Base-by-base conservation (phyloP, 2,113 vertebrate genomes). In the Cephalopterus ornatus region DNA sequence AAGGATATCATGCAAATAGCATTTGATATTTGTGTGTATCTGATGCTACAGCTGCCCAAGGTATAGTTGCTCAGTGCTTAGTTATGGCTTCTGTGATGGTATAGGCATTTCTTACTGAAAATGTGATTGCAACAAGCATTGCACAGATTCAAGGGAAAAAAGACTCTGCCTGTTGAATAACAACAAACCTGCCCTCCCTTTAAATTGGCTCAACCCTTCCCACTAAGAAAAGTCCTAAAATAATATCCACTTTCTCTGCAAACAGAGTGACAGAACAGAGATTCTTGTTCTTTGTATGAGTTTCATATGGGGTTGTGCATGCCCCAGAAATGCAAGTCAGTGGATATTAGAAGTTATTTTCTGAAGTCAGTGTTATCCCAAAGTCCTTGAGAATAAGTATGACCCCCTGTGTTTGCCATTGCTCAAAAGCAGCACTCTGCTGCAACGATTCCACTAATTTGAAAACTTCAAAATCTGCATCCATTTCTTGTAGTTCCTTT, bases 1-100 rank as follows among this genome's bases (percentile, higher is more conserved):
- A 96, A 90, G 90, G 79, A 47, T 77, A 80, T 93, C 24, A 94
- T 91, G 83, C 79, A 88, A 92, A 95, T 85, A 68, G 15, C 37
- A n/a, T 94, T 86, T 92, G 75, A 76, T 95, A 74, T 86, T 86
- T 90, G 65, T 86, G 82, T 81, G 68, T 78, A 52, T 84, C 79
- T 77, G 82, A 46, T 2, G 9, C 50, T 63, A 44, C 44, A 52
- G 9, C 33, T 56, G 89, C 92, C 67, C 59, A 66, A 72, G 42
- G 35, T 47, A 46, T 28, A 59, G 71, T 32, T 85, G 71, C 59
- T 75, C 8, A 3, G 33, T 67, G 55, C 32, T 89, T 90, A 46
- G 46, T 39, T 63, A 59, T 83, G 63, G 47, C 27, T 86, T 71
- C 50, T 44, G 22, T 85, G 88, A 70, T 62, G 26, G 1, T 26